phyloP scores from a whole-genome alignment of 2,113 vertebrate genomes.

The Myxocyprinus asiaticus region DNA sequence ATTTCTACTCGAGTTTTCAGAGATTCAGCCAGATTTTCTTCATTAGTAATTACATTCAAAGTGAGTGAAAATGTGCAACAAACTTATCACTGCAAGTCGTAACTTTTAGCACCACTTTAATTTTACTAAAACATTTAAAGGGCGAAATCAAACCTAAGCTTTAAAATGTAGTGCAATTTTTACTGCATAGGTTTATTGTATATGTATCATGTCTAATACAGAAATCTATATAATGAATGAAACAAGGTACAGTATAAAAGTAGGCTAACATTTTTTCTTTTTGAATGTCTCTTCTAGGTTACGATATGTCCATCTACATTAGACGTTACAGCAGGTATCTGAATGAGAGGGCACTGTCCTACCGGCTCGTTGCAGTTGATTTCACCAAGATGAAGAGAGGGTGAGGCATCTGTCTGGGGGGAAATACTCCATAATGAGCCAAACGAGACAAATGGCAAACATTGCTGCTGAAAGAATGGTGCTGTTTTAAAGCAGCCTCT shows the following conservation, averaged over 20 bases:
- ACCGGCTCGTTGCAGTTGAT: conserved; percentile 89
- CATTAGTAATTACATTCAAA: no score
- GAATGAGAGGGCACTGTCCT: conserved; percentile 95
- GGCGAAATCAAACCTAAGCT: no score
- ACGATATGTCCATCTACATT: conserved; percentile 95
- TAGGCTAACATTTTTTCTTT: background rate
- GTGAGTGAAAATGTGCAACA: no score
- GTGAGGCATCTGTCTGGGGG: conserved; percentile 62
- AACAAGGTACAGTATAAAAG: background rate
- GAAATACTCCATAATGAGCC: conserved; percentile 19
- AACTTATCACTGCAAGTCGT: no score
- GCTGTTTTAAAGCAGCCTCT: background rate
- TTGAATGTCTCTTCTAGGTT: conserved; percentile 73
- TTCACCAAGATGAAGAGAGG: conserved; percentile 97
- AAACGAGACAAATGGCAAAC: background rate
- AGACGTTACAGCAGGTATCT: conserved; percentile 93
- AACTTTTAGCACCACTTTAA: no score
- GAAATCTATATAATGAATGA: no score
- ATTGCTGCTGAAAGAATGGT: background rate
- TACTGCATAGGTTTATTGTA: no score
- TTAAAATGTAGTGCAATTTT: no score
- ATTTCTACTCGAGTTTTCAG: no score
- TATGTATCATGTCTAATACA: no score
- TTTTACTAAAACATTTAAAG: no score
- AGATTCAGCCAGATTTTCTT: no score